Percentiles rank a stretch among this genome's conserved stretches.
Conservation (phyloP, 2,888 invertebrate genomes). For the Limenitis camilla region DNA sequence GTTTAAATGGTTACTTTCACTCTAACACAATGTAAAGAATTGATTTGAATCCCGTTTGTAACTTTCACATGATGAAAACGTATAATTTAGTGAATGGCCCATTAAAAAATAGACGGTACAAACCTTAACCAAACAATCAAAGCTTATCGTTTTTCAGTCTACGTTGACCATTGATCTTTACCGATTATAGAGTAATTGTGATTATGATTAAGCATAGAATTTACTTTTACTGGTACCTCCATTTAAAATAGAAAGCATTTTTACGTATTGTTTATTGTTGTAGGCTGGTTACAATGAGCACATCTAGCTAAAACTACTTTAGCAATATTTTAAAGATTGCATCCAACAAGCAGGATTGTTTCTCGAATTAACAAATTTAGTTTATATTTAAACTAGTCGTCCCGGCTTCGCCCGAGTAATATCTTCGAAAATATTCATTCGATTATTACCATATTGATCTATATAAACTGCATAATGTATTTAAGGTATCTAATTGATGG, state of each 20-base stretch:
- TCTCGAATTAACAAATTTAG: no score
- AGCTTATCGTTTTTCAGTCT: constrained; percentile 41
- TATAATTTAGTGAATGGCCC: constrained; percentile 59
- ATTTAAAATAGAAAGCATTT: constrained; percentile 49
- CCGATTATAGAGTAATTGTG: constrained; percentile 43
- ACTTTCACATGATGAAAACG: constrained; percentile 57
- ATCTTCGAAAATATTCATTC: no score
- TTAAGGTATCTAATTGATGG: no score
- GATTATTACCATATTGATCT: no score
- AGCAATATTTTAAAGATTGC: no score
- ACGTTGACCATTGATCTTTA: constrained; percentile 46
- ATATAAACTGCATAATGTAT: no score
- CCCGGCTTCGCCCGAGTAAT: no score
- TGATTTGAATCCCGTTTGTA: constrained; percentile 48
- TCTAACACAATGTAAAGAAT: constrained; percentile 43
- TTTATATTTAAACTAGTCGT: no score
- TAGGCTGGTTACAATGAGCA: constrained; percentile 39
- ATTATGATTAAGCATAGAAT: constrained; percentile 51
- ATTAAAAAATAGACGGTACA: constrained; percentile 46
- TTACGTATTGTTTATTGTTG: constrained; percentile 42
- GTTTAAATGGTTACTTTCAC: constrained; percentile 48
- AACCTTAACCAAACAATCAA: constrained; percentile 50
- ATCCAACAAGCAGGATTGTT: no score
- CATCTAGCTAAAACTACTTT: constrained; percentile 31
- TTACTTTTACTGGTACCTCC: constrained; percentile 46